Evolutionary conservation across 2,888 invertebrate genomes (phyloP).

Genomic region (Drosophila atripex): DNA sequence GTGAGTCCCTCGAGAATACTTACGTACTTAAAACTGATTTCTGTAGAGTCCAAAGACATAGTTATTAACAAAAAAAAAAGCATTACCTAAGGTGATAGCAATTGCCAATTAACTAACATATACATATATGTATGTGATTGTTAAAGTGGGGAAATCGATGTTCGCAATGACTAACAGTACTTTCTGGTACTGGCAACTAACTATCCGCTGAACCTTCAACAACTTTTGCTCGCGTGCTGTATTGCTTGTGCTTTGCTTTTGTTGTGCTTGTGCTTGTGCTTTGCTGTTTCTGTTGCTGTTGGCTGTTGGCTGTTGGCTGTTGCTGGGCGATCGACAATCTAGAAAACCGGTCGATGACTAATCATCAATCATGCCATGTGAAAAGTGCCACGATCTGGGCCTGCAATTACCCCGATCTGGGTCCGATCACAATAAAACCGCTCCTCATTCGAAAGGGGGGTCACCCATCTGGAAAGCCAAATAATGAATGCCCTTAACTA

Average conservation of each 20-base stretch:
- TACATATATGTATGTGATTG: background rate
- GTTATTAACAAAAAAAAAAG: background rate
- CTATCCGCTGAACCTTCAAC: conserved; percentile 77
- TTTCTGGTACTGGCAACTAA: conserved; percentile 60
- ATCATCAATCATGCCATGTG: conserved; percentile 79
- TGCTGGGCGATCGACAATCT: conserved; percentile 37
- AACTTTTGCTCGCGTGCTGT: conserved; percentile 70
- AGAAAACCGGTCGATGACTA: conserved; percentile 76
- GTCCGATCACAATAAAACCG: conserved; percentile 41
- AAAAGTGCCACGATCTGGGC: conserved; percentile 60
- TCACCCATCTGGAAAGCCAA: background rate
- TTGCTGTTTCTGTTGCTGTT: conserved; percentile 33
- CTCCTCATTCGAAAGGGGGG: conserved; percentile 4
- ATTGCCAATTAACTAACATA: background rate
- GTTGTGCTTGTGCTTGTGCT: conserved; percentile 2
- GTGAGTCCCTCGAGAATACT: background rate
- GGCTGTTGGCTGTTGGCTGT: no score
- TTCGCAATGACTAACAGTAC: conserved; percentile 70
- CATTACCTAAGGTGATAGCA: background rate
- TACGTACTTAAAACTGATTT: background rate
- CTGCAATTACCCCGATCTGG: conserved; percentile 59
- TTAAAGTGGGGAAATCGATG: conserved; percentile 21
- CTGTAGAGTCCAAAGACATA: background rate
- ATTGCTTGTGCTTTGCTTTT: conserved; percentile 15
- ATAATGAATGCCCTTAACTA: conserved; percentile 5